These are phyloP conservation scores for Sympetrum striolatum DNA, from an alignment of 2,888 invertebrate genomes.

Conservation along the genomic window DNA sequence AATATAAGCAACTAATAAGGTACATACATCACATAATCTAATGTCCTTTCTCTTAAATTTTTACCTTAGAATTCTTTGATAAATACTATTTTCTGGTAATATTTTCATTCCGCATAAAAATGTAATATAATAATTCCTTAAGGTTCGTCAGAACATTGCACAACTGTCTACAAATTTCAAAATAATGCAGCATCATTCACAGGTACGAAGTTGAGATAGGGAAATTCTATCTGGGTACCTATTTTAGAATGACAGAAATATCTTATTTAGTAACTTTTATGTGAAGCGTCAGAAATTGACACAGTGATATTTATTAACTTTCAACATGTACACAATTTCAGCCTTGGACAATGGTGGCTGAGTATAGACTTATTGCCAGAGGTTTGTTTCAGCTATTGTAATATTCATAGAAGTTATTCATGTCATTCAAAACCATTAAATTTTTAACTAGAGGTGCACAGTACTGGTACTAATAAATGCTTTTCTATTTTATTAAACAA, in stretches of 20 bases:
- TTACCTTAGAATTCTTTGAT: too few species aligned
- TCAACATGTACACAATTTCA: constrained; percentile 45
- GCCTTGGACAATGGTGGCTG: constrained; percentile 45
- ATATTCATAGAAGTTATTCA: constrained; percentile 42
- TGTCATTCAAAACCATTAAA: constrained; percentile 37
- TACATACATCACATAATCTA: too few species aligned
- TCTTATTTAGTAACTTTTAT: constrained; percentile 8
- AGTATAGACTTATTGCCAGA: constrained; percentile 45
- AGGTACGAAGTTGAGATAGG: too few species aligned
- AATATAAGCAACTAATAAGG: too few species aligned
- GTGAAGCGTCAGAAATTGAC: constrained; percentile 44
- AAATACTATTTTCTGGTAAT: too few species aligned
- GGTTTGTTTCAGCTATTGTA: constrained; percentile 42
- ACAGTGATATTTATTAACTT: constrained; percentile 46
- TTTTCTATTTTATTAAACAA: constrained; percentile 42
- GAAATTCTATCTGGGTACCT: not conserved
- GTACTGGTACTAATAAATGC: constrained; percentile 33
- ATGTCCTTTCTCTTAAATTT: too few species aligned
- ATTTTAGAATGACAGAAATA: not conserved
- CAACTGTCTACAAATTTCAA: too few species aligned
- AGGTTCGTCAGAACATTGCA: too few species aligned
- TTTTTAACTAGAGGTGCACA: constrained; percentile 40
- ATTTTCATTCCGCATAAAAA: too few species aligned
- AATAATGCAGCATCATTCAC: too few species aligned
- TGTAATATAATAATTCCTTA: too few species aligned